phyloP scores from a whole-genome alignment of 2,888 invertebrate species.

The Athrips mouffetella region DNA sequence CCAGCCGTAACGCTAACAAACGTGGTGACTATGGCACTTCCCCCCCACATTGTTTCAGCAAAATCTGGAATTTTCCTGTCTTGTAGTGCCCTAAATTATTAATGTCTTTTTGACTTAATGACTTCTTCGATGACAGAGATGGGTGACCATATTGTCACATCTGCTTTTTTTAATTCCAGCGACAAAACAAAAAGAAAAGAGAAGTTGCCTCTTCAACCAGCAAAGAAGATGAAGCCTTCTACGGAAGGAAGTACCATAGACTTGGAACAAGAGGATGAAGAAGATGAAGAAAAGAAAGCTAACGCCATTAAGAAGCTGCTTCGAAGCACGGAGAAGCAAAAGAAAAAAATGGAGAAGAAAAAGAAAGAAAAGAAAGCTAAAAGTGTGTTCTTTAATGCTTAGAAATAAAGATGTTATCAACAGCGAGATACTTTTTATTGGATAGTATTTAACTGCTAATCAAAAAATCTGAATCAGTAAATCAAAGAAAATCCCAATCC shows the following conservation, averaged over 20 bases:
- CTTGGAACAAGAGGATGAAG: slow-evolving; percentile 19
- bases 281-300: slow-evolving; percentile 32
- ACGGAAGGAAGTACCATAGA: slow-evolving; percentile 46
- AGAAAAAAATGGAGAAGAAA: slow-evolving; percentile 56
- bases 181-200: slow-evolving; percentile 42
- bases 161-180: slow-evolving; percentile 33
- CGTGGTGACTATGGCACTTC: too few species aligned
- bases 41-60: too few species aligned
- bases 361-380: slow-evolving; percentile 63
- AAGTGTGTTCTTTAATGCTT: slow-evolving; percentile 69
- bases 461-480: too few species aligned
- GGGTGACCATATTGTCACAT: too few species aligned
- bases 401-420: too few species aligned
- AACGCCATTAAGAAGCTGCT: slow-evolving; percentile 63
- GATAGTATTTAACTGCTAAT: too few species aligned
- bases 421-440: too few species aligned
- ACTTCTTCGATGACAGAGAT: too few species aligned
- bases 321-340: slow-evolving; percentile 64
- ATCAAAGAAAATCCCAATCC: too few species aligned
- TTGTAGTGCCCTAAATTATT: neutral
- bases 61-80: too few species aligned
- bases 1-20: too few species aligned
- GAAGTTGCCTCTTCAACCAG: slow-evolving; percentile 6
- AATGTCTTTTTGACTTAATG: too few species aligned
- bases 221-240: slow-evolving; percentile 49